phyloP scores from a whole-genome alignment of 2,113 vertebrate genomes.

The Nerophis lumbriciformis region DNA sequence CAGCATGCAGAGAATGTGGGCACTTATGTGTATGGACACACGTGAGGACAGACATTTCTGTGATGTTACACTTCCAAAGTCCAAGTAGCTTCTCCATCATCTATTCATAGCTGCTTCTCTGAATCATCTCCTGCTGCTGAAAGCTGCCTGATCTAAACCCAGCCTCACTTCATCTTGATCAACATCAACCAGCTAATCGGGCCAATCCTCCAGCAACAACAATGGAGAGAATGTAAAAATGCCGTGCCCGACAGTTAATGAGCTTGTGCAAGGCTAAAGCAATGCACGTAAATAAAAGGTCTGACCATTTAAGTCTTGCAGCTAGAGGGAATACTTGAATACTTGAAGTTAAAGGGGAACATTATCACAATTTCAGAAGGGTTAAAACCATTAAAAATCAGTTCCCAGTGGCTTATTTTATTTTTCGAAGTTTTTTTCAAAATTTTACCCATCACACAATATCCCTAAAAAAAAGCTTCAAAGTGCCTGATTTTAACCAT shows the following conservation, averaged over 20 bases:
- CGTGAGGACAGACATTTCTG: conserved; percentile 18
- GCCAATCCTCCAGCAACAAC: conserved; percentile 3
- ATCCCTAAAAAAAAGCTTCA: too few relatives aligned
- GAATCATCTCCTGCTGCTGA: conserved; percentile 43
- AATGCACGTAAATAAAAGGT: background rate
- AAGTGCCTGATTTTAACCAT: too few relatives aligned
- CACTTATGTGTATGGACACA: conserved; percentile 36
- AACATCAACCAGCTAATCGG: conserved; percentile 17
- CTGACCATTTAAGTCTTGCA: background rate
- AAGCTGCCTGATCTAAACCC: conserved; percentile 42
- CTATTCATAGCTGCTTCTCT: conserved; percentile 51
- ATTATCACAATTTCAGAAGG: too few relatives aligned
- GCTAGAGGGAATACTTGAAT: background rate
- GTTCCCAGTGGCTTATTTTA: too few relatives aligned
- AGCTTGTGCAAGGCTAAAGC: background rate
- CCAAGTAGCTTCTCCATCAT: conserved; percentile 35
- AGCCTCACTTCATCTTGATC: conserved; percentile 49
- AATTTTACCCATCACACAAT: too few relatives aligned
- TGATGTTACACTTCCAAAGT: conserved; percentile 48
- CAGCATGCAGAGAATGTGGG: conserved; percentile 44
- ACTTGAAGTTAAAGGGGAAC: conserved; percentile 9
- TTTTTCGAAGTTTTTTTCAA: too few relatives aligned
- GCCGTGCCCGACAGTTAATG: background rate
- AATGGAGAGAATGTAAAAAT: conserved; percentile 6
- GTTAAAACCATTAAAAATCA: too few relatives aligned